Conservation (phyloP, 2,113 vertebrate genomes). For the Plectropomus leopardus region DNA sequence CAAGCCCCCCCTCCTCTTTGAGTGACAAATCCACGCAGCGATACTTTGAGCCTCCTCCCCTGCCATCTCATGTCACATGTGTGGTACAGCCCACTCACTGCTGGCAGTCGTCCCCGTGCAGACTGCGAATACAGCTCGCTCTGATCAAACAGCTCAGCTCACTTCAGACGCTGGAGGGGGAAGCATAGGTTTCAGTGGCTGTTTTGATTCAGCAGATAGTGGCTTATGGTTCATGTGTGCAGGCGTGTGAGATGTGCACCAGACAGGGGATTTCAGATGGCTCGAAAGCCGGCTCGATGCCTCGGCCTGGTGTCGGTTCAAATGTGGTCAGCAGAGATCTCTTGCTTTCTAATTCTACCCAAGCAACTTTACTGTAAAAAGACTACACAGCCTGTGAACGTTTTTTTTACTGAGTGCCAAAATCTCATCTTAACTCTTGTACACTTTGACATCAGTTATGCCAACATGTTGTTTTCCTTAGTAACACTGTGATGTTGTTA, state of each 20-base stretch:
- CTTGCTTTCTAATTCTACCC: constrained; percentile 41
- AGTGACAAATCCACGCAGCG: constrained; percentile 18
- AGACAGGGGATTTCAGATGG: constrained; percentile 58
- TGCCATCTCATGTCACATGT: constrained; percentile 35
- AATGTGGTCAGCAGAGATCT: constrained; percentile 32
- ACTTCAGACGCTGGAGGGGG: constrained; percentile 56
- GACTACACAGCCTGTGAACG: neutral
- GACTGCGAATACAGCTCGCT: neutral
- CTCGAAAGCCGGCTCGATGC: constrained; percentile 33
- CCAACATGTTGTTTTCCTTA: neutral
- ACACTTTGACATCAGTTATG: neutral
- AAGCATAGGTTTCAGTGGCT: constrained; percentile 64
- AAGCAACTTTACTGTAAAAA: constrained; percentile 38
- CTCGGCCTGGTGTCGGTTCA: constrained; percentile 15
- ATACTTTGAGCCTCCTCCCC: neutral
- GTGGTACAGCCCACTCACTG: constrained; percentile 50
- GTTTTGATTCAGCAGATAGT: constrained; percentile 65
- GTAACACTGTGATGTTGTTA: neutral
- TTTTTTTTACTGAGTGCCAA: too few relatives aligned
- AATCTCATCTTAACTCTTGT: neutral
- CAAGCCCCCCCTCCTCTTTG: constrained; percentile 6
- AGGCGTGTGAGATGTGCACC: constrained; percentile 51
- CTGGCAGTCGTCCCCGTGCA: constrained; percentile 24
- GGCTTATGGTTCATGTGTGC: constrained; percentile 62
- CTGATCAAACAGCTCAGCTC: constrained; percentile 49